Evolutionary conservation across 2,888 invertebrate species (phyloP).

Genomic region (Dicycla oo): DNA sequence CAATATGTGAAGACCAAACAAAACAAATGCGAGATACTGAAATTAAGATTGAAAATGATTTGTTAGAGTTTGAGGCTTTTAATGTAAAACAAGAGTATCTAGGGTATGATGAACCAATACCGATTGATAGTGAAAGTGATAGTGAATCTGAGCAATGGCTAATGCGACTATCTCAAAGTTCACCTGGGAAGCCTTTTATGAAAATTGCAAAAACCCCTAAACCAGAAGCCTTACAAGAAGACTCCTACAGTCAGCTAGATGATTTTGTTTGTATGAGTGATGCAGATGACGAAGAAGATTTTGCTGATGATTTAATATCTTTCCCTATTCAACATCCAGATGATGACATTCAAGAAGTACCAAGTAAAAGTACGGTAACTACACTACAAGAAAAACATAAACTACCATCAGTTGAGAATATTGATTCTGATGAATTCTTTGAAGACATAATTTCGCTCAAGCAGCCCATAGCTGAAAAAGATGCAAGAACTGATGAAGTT

Average conservation of each 20-base stretch:
- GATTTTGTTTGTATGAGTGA: slow-evolving; percentile 65
- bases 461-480: slow-evolving; percentile 29
- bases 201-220: slow-evolving; percentile 68
- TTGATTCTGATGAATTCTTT: slow-evolving; percentile 59
- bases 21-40: slow-evolving; percentile 62
- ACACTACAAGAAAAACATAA: slow-evolving; percentile 15
- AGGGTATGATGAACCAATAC: slow-evolving; percentile 80
- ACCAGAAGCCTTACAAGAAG: slow-evolving; percentile 69
- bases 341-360: slow-evolving; percentile 27
- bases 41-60: slow-evolving; percentile 78
- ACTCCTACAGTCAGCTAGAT: slow-evolving; percentile 86
- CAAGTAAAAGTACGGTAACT: slow-evolving; percentile 21
- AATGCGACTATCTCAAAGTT: slow-evolving; percentile 88
- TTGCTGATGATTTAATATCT: slow-evolving; percentile 78
- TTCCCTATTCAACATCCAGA: slow-evolving; percentile 68
- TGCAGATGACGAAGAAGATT: slow-evolving; percentile 74
- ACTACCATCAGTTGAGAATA: background rate
- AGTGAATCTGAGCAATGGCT: slow-evolving; percentile 89
- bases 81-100: slow-evolving; percentile 84
- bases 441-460: slow-evolving; percentile 64
- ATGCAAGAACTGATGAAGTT: slow-evolving; percentile 65
- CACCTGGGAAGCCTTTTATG: slow-evolving; percentile 81
- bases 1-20: slow-evolving; percentile 64
- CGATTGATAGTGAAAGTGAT: slow-evolving; percentile 86
- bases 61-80: slow-evolving; percentile 81